Percentiles rank a stretch among this genome's conserved stretches.
Evolutionary conservation across 2,113 vertebrate species (phyloP).

Genomic region (Aspidoscelis tigris): DNA sequence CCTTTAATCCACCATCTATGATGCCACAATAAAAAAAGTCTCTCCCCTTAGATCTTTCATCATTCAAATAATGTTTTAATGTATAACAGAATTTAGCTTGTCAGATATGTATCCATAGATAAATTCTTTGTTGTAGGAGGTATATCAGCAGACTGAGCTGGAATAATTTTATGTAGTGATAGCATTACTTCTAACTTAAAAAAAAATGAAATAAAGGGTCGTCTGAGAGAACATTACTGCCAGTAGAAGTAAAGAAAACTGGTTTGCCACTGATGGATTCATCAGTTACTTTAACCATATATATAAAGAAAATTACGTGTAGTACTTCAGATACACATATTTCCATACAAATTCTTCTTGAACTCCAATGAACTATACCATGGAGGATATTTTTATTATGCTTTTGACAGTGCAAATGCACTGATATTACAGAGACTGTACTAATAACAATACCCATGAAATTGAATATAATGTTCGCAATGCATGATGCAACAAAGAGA

Average conservation of each 20-base stretch:
- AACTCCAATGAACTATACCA: accelerated
- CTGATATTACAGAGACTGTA: background rate
- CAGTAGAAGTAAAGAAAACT: background rate
- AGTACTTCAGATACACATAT: accelerated
- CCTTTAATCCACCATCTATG: background rate
- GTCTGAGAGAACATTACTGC: background rate
- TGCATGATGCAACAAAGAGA: background rate
- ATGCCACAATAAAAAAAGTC: background rate
- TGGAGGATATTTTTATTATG: background rate
- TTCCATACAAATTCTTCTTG: background rate
- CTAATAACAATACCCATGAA: background rate
- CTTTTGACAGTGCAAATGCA: background rate
- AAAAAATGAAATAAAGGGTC: conserved; percentile 1
- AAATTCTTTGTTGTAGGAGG: conserved; percentile 12
- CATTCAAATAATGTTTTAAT: background rate
- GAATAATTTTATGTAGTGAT: conserved; percentile 21
- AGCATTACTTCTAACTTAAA: conserved; percentile 26
- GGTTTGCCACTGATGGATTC: background rate
- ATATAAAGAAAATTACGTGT: background rate
- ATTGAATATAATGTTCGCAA: background rate
- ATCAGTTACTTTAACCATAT: background rate
- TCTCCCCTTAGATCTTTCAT: background rate
- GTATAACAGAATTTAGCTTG: conserved; percentile 5
- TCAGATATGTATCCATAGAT: background rate
- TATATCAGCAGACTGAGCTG: conserved; percentile 13